phyloP scores from a whole-genome alignment of 2,888 invertebrate species.

The Pammene aurita region DNA sequence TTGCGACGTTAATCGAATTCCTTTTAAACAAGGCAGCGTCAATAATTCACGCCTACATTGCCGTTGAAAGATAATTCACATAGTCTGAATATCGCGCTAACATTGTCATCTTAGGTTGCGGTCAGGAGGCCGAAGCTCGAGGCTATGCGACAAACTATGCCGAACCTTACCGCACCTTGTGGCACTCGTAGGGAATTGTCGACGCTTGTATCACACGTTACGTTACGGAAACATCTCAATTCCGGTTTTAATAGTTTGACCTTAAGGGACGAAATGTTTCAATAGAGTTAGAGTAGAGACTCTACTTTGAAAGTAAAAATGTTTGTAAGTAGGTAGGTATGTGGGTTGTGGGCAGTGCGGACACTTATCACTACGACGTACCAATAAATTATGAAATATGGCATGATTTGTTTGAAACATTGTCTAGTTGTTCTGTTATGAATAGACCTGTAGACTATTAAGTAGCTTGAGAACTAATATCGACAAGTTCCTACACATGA shows the following conservation, averaged over 20 bases:
- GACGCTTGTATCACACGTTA: slow-evolving; percentile 43
- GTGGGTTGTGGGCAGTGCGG: too few relatives aligned
- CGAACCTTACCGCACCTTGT: slow-evolving; percentile 19
- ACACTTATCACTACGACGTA: too few relatives aligned
- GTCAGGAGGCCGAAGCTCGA: slow-evolving; percentile 56
- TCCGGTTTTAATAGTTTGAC: too few relatives aligned
- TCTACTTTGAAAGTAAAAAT: too few relatives aligned
- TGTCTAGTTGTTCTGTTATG: background rate
- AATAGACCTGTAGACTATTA: background rate
- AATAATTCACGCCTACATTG: slow-evolving; percentile 64
- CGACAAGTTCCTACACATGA: slow-evolving; percentile 42
- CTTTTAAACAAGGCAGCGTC: slow-evolving; percentile 59
- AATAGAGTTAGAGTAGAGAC: background rate
- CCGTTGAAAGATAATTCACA: slow-evolving; percentile 65
- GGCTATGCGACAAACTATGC: slow-evolving; percentile 61
- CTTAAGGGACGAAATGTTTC: background rate
- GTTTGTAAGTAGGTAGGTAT: too few relatives aligned
- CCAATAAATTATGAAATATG: too few relatives aligned
- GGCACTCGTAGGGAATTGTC: slow-evolving; percentile 47
- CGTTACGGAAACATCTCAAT: background rate
- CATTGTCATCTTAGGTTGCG: slow-evolving; percentile 64
- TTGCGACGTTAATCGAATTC: slow-evolving; percentile 49
- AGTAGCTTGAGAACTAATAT: background rate
- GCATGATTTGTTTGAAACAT: too few relatives aligned
- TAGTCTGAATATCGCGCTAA: slow-evolving; percentile 67